Base-by-base conservation (phyloP, 2,797 vertebrate species). In the Melanotaenia trifasciata region DNA sequence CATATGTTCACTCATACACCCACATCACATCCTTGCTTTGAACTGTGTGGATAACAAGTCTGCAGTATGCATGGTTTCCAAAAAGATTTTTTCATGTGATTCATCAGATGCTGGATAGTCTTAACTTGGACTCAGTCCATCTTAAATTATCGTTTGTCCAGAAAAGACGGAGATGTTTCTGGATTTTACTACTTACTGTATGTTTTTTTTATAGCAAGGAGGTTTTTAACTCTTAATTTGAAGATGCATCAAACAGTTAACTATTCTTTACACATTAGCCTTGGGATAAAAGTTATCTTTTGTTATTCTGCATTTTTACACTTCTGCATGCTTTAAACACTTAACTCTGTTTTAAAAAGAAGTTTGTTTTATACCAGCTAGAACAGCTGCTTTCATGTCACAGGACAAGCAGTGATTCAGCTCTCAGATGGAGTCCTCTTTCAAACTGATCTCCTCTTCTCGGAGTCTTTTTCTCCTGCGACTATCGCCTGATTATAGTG, bases 401-500 rank as follows among this genome's bases (percentile, higher is more conserved):
- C 9, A 45, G 28, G 38, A 76, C 74, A 64, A 36, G 43, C 64
- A 76, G 4, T 58, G 64, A 76, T 71, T 67, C 59, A 75, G 64
- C 70, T 33, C 54, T 67, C 26, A 5, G 70, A 53, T 32, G 38
- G n/a, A 58, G 61, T 62, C 78, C 74, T 67, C n/a, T 67, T 84
- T 81, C 82, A 77, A 68, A 71, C 69, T 32, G 26, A 72, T 36
- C 53, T 28, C 6, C 74, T 67, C 38, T 28, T 73, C 70, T 75
- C 69, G 5, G 14, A 69, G 62, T 70, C 67, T 54, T 80, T 72
- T 72, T 45, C 66, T 67, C 69, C 69, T 24, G 72, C 79, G 74
- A 79, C 86, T 82, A 87, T 80, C 79, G 40, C 67, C n/a, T 77
- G 79, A 87, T 89, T 80, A 89, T 72, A 62, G 71, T 72, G 71